phyloP scores from a whole-genome alignment of 1,140 invertebrate species.

The Brevipalpus yothersi region DNA sequence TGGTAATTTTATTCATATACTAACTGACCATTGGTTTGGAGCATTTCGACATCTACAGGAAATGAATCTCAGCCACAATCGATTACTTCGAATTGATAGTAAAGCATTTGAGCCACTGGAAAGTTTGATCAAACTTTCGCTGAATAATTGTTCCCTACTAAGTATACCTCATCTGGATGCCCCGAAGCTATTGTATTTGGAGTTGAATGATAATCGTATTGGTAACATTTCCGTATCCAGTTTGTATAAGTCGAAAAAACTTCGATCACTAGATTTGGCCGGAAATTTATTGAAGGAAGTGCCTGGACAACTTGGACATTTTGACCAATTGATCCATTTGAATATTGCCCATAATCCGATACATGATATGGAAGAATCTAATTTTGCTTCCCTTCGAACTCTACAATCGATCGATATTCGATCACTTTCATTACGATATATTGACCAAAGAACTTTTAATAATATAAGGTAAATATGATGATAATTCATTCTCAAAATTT shows the following conservation, averaged over 20 bases:
- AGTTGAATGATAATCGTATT: constrained; percentile 10
- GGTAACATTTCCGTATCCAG: constrained; percentile 5
- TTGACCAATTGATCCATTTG: constrained; percentile 5
- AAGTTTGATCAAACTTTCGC: too few relatives aligned
- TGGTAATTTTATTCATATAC: too few relatives aligned
- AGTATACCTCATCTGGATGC: background rate
- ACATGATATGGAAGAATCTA: constrained; percentile 8
- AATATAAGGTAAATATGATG: constrained; percentile 10
- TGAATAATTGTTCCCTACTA: background rate
- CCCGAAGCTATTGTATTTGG: background rate
- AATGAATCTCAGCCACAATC: too few relatives aligned
- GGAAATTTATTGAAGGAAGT: constrained; percentile 11
- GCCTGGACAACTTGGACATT: constrained; percentile 10
- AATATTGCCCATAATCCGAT: constrained; percentile 13
- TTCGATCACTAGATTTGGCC: constrained; percentile 12
- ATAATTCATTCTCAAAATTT: background rate
- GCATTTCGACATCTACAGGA: too few relatives aligned
- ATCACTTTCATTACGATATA: constrained; percentile 10
- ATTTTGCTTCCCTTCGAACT: constrained; percentile 10
- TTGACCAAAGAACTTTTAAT: constrained; percentile 13
- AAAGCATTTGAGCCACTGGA: too few relatives aligned
- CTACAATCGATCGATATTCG: constrained; percentile 12
- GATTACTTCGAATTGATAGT: too few relatives aligned
- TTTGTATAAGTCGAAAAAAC: constrained; percentile 1
- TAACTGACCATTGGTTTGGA: too few relatives aligned